These are phyloP conservation scores for Chrysolina americana DNA, from an alignment of 2,888 invertebrate species.

Conservation along the genomic window DNA sequence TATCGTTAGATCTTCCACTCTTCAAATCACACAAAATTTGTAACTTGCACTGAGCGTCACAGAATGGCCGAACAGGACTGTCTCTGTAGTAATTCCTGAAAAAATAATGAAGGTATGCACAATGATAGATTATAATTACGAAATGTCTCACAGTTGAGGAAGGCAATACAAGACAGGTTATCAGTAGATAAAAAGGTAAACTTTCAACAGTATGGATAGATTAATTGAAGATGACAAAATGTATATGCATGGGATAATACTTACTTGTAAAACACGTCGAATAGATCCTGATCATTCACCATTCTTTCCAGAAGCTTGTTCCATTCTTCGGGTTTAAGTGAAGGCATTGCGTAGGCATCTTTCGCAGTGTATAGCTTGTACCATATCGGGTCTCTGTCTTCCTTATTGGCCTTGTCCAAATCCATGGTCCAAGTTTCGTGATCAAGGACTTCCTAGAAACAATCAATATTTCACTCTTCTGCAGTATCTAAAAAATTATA, in stretches of 20 bases:
- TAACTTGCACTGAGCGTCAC: conserved; percentile 87
- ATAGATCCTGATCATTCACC: conserved; percentile 85
- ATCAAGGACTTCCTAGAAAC: conserved; percentile 86
- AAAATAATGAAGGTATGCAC: conserved; percentile 35
- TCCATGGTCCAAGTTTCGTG: conserved; percentile 97
- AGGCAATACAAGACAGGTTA: no score
- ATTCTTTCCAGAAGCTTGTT: conserved; percentile 88
- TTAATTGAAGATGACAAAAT: no score
- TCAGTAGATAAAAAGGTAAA: no score
- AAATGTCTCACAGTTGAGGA: no score
- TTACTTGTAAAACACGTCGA: conserved; percentile 91
- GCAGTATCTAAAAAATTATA: no score
- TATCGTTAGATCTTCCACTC: conserved; percentile 88
- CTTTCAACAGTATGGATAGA: no score
- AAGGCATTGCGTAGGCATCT: conserved; percentile 86
- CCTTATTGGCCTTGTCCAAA: conserved; percentile 90
- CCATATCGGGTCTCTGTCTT: conserved; percentile 83
- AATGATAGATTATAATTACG: no score
- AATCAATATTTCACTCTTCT: conserved; percentile 20
- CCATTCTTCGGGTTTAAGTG: conserved; percentile 91
- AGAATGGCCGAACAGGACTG: conserved; percentile 84
- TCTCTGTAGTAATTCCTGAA: conserved; percentile 89
- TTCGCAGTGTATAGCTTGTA: conserved; percentile 88
- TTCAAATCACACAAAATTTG: conserved; percentile 88
- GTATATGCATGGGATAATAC: conserved; percentile 46